Evolutionary conservation across 2,797 vertebrate species (phyloP).

Genomic region (Sebastiscus tertius): DNA sequence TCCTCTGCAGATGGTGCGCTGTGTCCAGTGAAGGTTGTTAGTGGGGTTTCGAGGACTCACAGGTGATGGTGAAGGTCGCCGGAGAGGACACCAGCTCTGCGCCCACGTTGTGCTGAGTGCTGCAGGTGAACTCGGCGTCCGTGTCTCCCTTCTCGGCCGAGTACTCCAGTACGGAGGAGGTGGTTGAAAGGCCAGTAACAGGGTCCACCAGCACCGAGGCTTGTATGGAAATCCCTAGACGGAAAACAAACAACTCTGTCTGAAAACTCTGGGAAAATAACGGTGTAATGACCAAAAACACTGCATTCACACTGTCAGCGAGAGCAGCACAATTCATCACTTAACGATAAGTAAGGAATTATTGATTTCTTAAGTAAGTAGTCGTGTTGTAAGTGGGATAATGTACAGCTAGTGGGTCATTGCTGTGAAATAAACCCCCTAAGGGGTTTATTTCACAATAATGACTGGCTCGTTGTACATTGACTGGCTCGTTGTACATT

Average conservation of each 20-base stretch:
- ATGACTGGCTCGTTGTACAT: too few relatives aligned
- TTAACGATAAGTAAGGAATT: neutral
- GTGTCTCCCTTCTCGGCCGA: constrained; percentile 88
- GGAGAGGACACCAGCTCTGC: constrained; percentile 77
- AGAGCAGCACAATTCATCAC: constrained; percentile 6
- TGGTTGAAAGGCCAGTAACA: constrained; percentile 85
- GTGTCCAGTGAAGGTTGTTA: neutral
- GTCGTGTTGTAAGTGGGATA: too few relatives aligned
- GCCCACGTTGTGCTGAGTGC: constrained; percentile 74
- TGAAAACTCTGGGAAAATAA: constrained; percentile 23
- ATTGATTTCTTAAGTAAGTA: too few relatives aligned
- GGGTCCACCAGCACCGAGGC: constrained; percentile 73
- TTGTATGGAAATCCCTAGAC: constrained; percentile 69
- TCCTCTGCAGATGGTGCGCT: neutral
- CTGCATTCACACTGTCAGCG: neutral
- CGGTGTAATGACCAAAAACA: neutral
- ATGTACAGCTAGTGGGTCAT: too few relatives aligned
- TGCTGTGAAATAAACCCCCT: too few relatives aligned
- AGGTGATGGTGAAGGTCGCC: constrained; percentile 88
- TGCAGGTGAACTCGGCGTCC: constrained; percentile 87
- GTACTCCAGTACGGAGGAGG: constrained; percentile 88
- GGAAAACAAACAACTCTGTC: constrained; percentile 32
- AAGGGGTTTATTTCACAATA: too few relatives aligned
- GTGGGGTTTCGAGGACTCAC: constrained; percentile 84
- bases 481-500: too few relatives aligned